Conservation (phyloP, 1,140 invertebrate genomes). For the Piezodorus guildinii region DNA sequence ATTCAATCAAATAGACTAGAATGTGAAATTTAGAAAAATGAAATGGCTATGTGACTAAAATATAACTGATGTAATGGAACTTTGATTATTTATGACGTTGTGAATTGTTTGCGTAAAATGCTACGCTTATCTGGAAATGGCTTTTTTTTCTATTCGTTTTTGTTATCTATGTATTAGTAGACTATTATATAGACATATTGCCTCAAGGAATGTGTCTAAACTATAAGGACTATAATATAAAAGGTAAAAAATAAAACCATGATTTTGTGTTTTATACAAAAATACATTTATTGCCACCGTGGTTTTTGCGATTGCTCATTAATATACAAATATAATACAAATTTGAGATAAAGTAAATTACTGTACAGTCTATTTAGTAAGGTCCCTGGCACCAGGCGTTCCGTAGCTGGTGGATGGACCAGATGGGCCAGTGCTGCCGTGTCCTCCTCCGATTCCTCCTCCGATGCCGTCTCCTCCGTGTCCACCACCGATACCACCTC, state of each 20-base stretch:
- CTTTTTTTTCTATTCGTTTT: too few species aligned
- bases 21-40: too few species aligned
- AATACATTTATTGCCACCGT: conserved; percentile 29
- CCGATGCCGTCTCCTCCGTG: conserved; percentile 32
- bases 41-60: too few species aligned
- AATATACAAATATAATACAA: conserved; percentile 23
- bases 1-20: too few species aligned
- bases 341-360: background rate
- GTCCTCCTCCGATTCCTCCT: conserved; percentile 30
- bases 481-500: conserved; percentile 32
- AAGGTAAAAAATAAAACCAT: background rate
- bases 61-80: too few species aligned
- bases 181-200: too few species aligned
- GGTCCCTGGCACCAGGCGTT: conserved; percentile 40
- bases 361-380: conserved; percentile 33
- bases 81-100: too few species aligned
- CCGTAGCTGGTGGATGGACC: conserved; percentile 49
- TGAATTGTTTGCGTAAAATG: too few species aligned
- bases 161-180: too few species aligned
- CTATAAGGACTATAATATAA: too few species aligned
- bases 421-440: conserved; percentile 40
- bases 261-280: conserved; percentile 23
- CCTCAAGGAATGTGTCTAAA: too few species aligned
- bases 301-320: conserved; percentile 24
- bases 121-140: too few species aligned